Percentiles rank a stretch among this genome's conserved stretches.
phyloP scores from a whole-genome alignment of 2,797 vertebrate species.

The Forpus xanthops region DNA sequence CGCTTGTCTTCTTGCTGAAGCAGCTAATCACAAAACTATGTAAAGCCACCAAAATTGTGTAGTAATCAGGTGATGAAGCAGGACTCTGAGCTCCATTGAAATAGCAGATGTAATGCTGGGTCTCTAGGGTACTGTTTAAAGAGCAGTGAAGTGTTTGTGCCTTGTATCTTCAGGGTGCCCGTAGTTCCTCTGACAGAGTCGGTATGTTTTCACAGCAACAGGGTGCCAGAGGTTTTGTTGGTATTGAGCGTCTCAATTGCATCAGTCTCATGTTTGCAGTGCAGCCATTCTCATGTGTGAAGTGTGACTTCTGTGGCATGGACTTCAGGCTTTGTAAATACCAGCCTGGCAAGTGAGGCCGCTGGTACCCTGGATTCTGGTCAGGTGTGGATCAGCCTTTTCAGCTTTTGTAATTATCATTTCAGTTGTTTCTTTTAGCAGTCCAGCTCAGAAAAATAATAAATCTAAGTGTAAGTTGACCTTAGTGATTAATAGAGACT shows the following conservation, averaged over 20 bases:
- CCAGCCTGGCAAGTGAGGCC: not conserved
- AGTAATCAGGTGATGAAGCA: rapidly evolving
- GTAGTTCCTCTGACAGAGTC: rapidly evolving
- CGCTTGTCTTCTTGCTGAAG: not conserved
- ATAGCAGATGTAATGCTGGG: rapidly evolving
- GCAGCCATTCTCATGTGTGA: not conserved
- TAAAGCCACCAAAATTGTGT: rapidly evolving
- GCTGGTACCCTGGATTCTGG: rapidly evolving
- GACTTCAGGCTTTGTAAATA: not conserved
- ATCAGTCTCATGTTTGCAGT: not conserved
- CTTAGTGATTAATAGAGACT: not conserved
- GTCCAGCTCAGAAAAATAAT: not conserved
- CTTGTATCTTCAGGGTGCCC: rapidly evolving
- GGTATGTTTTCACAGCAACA: not conserved
- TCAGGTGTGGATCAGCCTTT: not conserved
- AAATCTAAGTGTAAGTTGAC: not conserved
- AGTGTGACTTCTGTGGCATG: not conserved
- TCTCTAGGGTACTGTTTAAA: rapidly evolving
- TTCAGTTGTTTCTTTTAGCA: not conserved
- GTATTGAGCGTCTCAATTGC: not conserved
- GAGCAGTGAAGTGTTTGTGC: not conserved
- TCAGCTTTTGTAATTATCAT: rapidly evolving
- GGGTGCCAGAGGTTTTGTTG: not conserved
- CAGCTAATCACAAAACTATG: rapidly evolving
- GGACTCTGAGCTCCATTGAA: rapidly evolving